Base-by-base conservation (phyloP, 2,888 invertebrate genomes). In the Caenorhabditis sinica region DNA sequence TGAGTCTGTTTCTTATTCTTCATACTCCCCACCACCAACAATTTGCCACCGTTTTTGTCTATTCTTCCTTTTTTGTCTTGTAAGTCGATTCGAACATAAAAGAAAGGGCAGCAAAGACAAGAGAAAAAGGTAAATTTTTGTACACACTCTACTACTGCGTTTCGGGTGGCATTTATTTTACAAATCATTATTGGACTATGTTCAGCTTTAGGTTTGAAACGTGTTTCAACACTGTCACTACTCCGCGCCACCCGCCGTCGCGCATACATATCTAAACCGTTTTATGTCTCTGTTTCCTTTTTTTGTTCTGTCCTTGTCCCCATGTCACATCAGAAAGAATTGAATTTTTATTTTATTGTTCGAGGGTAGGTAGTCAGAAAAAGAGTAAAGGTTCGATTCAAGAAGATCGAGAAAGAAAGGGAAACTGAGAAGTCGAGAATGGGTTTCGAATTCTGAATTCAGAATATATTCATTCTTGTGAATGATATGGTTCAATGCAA, bases 181-280 rank as follows among this genome's bases (percentile, higher is more conserved):
- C 80, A 80, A 80, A 80, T 72, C 80, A 80, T 72, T 77, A 71
- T 72, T 80, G 56, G 80, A 80, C 72, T 80, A 72, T 58, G 72
- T 72, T 66, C 77, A 71, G 77, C 79, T 71, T 69, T 61, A 40
- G 71, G 71, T 63, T 76, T 33, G 65, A 80, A 80, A 80, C 80
- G 80, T 80, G 80, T 80, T 80, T 79, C 56, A 6, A 36, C 56
- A 56, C 23, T 20, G 28, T 28, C 25, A 23, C 53, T 2, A 17
- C 45, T 5, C 49, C n/a, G 49, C 49, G 20, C 6, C 45, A 15
- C 20, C 56, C 9, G 40, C 36, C 49, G 68, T 58, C 56, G 49
- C 56, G 53, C 75, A 66, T 49, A 49, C 56, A 56, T 68, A 68
- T 76, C 66, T 76, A 77, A 69, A 77, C 69, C 77, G 61, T 77